These are phyloP conservation scores for Protaetia brevitarsis DNA, from an alignment of 1,140 invertebrate genomes.

Conservation along the genomic window DNA sequence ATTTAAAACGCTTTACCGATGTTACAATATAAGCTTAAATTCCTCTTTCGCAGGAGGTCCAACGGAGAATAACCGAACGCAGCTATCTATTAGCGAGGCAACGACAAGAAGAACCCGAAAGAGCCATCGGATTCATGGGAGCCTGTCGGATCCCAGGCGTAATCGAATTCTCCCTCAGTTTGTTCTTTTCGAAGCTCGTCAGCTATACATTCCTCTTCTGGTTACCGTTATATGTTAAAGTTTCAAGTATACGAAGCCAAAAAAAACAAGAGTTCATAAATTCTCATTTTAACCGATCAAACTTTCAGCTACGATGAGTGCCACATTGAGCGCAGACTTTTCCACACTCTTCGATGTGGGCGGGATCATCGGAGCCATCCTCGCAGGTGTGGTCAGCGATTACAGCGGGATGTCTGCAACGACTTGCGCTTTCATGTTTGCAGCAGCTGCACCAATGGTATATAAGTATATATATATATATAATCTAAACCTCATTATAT, in stretches of 20 bases:
- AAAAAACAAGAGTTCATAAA: not conserved
- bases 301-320: conserved; percentile 64
- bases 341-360: conserved; percentile 91
- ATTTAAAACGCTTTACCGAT: too few relatives aligned
- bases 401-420: conserved; percentile 77
- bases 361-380: conserved; percentile 83
- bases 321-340: conserved; percentile 74
- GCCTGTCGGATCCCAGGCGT: conserved; percentile 90
- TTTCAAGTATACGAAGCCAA: conserved; percentile 68
- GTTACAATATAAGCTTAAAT: too few relatives aligned
- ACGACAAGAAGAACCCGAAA: conserved; percentile 25
- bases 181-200: conserved; percentile 97
- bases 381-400: conserved; percentile 84
- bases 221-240: conserved; percentile 87
- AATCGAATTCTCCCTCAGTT: conserved; percentile 86
- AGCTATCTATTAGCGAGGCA: conserved; percentile 45
- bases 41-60: conserved; percentile 51
- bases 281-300: not conserved
- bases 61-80: conserved; percentile 49
- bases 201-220: conserved; percentile 97
- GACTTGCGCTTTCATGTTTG: conserved; percentile 80
- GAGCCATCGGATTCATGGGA: conserved; percentile 72
- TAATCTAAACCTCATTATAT: too few relatives aligned
- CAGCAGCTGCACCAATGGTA: conserved; percentile 79
- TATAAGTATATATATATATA: conserved; percentile 39